phyloP scores from a whole-genome alignment of 2,113 vertebrate genomes.

The Ifrita kowaldi region DNA sequence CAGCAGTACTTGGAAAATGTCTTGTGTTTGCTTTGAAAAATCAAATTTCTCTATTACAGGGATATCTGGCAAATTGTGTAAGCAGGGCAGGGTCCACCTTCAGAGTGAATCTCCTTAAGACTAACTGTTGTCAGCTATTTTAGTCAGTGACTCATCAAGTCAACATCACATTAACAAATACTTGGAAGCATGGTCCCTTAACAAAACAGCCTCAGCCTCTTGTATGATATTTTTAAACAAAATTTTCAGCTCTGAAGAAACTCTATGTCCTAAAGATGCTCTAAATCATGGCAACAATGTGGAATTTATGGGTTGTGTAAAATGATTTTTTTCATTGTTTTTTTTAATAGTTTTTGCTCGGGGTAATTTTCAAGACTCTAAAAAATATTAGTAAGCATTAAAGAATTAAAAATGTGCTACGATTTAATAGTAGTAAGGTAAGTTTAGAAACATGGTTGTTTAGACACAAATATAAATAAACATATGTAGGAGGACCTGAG shows the following conservation, averaged over 20 bases:
- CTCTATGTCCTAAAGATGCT: rapidly evolving
- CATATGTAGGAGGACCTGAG: not conserved
- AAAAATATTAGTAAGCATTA: not conserved
- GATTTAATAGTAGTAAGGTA: not conserved
- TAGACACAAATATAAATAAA: not conserved
- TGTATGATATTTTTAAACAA: not conserved
- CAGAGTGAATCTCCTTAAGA: not conserved
- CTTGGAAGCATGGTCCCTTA: not conserved
- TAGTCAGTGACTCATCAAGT: not conserved
- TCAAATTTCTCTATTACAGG: not conserved
- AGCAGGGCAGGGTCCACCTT: not conserved
- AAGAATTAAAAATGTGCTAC: not conserved
- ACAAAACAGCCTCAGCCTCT: not conserved
- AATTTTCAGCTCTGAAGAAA: not conserved
- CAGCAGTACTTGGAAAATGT: not conserved
- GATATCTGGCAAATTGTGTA: not conserved
- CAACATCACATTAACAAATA: not conserved
- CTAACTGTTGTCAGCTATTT: not conserved
- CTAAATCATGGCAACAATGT: not conserved
- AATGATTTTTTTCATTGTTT: rapidly evolving
- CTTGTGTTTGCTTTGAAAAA: not conserved
- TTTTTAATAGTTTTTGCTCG: not conserved
- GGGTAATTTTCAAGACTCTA: not conserved
- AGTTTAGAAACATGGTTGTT: not conserved
- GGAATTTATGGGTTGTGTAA: not conserved